Conservation (phyloP, 2,888 invertebrate genomes). For the Drosophila ustulata region DNA sequence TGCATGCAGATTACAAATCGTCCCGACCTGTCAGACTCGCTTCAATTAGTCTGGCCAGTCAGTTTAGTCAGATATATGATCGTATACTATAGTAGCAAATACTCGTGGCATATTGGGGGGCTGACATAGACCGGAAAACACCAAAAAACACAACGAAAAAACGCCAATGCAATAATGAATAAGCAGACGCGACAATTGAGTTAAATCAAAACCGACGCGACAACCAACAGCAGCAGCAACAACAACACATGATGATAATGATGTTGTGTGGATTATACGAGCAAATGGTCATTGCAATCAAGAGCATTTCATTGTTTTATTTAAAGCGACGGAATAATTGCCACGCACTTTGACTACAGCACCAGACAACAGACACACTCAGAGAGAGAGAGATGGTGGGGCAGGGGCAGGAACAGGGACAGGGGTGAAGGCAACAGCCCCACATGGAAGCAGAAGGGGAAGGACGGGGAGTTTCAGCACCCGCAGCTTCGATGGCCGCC, state of each 20-base stretch:
- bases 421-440: constrained; percentile 14
- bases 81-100: background rate
- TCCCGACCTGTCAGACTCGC: constrained; percentile 60
- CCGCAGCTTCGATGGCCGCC: constrained; percentile 58
- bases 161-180: constrained; percentile 70
- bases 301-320: constrained; percentile 79
- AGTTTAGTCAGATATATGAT: constrained; percentile 39
- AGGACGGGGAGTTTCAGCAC: constrained; percentile 23
- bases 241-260: constrained; percentile 33
- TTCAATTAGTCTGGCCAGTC: constrained; percentile 76
- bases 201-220: constrained; percentile 76
- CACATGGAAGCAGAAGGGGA: background rate
- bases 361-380: constrained; percentile 33
- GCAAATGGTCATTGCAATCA: constrained; percentile 67
- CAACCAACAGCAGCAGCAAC: constrained; percentile 37
- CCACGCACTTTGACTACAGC: constrained; percentile 80
- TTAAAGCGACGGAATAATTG: constrained; percentile 79
- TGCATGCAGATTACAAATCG: constrained; percentile 79
- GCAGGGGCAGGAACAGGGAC: background rate
- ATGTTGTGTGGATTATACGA: constrained; percentile 35
- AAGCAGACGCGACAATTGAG: constrained; percentile 76
- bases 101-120: constrained; percentile 39
- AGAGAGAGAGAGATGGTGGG: no score
- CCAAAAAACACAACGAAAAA: constrained; percentile 50
- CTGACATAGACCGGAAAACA: constrained; percentile 71